Conservation (phyloP, 2,113 vertebrate species). For the Equus quagga region DNA sequence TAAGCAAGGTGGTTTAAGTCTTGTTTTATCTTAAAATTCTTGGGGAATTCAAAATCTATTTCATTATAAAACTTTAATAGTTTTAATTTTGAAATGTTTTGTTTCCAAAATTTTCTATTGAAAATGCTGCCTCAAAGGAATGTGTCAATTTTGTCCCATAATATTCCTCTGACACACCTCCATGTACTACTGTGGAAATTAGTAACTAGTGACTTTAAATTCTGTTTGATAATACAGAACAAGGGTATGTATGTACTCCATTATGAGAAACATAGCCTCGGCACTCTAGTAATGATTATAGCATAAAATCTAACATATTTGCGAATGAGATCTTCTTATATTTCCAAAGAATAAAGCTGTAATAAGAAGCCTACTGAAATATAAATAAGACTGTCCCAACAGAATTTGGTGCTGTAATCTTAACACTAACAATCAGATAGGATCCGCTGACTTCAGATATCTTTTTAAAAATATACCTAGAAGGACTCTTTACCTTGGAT, state of each 20-base stretch:
- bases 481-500: neutral
- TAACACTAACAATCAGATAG: neutral
- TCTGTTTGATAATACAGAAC: neutral
- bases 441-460: neutral
- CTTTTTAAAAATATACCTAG: neutral
- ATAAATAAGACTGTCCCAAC: neutral
- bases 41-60: neutral
- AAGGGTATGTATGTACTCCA: neutral
- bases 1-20: neutral
- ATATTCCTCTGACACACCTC: rapidly evolving
- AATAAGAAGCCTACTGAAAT: neutral
- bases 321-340: neutral
- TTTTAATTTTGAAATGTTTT: constrained; percentile 28
- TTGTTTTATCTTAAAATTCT: constrained; percentile 6
- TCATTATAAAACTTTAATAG: neutral
- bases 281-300: neutral
- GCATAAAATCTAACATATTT: neutral
- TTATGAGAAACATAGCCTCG: neutral
- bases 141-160: neutral
- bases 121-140: neutral
- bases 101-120: neutral
- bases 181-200: neutral
- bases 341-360: neutral
- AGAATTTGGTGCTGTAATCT: neutral
- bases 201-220: neutral